Conservation (phyloP, 1,140 invertebrate genomes). For the Lasaia peninsularis region DNA sequence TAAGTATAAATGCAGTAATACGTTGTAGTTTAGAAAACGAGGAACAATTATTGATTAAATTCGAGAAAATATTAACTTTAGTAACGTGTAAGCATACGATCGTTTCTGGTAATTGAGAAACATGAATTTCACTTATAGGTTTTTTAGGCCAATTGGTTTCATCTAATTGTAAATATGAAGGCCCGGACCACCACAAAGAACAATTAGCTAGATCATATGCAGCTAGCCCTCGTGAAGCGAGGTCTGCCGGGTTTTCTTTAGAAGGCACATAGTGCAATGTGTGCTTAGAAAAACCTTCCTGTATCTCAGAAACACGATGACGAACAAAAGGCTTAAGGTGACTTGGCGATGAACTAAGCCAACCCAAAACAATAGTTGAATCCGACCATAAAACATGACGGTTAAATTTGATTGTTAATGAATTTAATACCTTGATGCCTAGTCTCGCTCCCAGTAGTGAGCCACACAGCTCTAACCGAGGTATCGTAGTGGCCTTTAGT, state of each 20-base stretch:
- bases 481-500: not conserved
- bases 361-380: not conserved
- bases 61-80: not conserved
- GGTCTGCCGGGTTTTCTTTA: too few species aligned
- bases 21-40: not conserved
- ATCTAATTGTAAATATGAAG: too few species aligned
- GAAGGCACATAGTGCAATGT: not conserved
- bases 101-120: not conserved
- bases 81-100: not conserved
- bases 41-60: too few species aligned
- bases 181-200: too few species aligned
- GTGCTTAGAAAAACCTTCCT: not conserved
- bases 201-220: too few species aligned
- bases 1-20: not conserved
- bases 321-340: not conserved
- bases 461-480: not conserved
- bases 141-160: not conserved
- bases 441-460: not conserved
- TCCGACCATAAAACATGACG: not conserved
- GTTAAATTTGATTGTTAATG: not conserved
- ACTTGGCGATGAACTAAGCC: not conserved
- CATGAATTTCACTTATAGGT: not conserved
- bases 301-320: not conserved
- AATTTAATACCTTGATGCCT: not conserved
- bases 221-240: too few species aligned